Evolutionary conservation across 2,888 invertebrate species (phyloP).

Genomic region (Tinea pellionella): DNA sequence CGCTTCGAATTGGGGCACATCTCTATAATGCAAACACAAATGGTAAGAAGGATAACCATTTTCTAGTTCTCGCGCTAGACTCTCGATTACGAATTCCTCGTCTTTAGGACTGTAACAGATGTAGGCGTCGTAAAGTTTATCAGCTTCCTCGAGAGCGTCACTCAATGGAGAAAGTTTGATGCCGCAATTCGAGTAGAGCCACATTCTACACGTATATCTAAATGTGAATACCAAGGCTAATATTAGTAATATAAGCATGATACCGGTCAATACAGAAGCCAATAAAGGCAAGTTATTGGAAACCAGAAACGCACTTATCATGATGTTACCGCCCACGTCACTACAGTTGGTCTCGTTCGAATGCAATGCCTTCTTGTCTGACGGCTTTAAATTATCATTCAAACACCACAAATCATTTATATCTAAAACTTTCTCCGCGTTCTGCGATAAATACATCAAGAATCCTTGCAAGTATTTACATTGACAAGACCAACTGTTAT

Average conservation of each 20-base stretch:
- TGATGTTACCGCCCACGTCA: conserved; percentile 82
- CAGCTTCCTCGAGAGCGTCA: conserved; percentile 80
- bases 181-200: conserved; percentile 90
- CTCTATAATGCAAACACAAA: conserved; percentile 89
- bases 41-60: conserved; percentile 83
- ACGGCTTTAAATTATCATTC: conserved; percentile 75
- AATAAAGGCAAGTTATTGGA: conserved; percentile 86
- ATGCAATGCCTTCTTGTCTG: conserved; percentile 79
- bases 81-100: conserved; percentile 89
- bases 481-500: conserved; percentile 90
- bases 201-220: conserved; percentile 87
- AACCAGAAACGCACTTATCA: conserved; percentile 84
- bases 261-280: conserved; percentile 80
- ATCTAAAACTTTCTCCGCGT: conserved; percentile 81
- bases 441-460: conserved; percentile 83
- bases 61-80: conserved; percentile 87
- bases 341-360: conserved; percentile 87
- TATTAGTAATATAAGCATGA: conserved; percentile 81
- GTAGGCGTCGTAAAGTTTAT: conserved; percentile 93
- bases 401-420: conserved; percentile 81
- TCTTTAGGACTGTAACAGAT: conserved; percentile 94
- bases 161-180: conserved; percentile 82
- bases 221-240: conserved; percentile 86
- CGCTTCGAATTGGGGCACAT: conserved; percentile 78
- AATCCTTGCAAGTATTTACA: conserved; percentile 90